Evolutionary conservation across 2,888 invertebrate species (phyloP).

Genomic region (Gymnocheta viridis): DNA sequence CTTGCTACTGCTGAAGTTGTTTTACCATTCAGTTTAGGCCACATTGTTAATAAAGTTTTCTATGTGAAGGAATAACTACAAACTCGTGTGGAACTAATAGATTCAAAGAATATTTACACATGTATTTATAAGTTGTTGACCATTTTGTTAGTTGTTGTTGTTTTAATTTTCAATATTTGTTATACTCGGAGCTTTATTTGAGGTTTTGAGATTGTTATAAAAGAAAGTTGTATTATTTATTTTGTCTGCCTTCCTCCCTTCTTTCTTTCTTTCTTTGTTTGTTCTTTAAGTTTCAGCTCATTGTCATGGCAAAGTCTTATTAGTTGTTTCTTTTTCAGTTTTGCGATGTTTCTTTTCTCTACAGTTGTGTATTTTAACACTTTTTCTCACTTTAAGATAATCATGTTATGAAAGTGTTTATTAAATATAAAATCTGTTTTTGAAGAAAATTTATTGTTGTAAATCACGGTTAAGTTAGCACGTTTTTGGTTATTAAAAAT

Average conservation of each 20-base stretch:
- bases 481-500: not conserved
- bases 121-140: constrained; percentile 26
- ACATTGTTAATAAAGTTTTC: constrained; percentile 25
- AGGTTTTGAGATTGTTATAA: constrained; percentile 18
- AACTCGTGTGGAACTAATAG: not conserved
- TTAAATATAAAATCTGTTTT: constrained; percentile 18
- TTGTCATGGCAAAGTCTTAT: constrained; percentile 23
- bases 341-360: constrained; percentile 12
- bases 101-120: constrained; percentile 25
- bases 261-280: not conserved
- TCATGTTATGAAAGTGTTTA: constrained; percentile 24
- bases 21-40: not conserved
- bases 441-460: constrained; percentile 2
- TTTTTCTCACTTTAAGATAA: constrained; percentile 1
- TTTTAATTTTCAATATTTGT: constrained; percentile 4
- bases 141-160: not conserved
- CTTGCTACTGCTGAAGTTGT: not conserved
- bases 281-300: constrained; percentile 24
- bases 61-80: not conserved
- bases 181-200: not conserved
- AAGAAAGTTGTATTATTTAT: constrained; percentile 27
- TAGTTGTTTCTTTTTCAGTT: not conserved
- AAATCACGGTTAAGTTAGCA: not conserved
- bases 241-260: not conserved
- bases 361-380: constrained; percentile 4